Conservation (phyloP, 2,888 invertebrate species). For the Cryptosula pallasiana region DNA sequence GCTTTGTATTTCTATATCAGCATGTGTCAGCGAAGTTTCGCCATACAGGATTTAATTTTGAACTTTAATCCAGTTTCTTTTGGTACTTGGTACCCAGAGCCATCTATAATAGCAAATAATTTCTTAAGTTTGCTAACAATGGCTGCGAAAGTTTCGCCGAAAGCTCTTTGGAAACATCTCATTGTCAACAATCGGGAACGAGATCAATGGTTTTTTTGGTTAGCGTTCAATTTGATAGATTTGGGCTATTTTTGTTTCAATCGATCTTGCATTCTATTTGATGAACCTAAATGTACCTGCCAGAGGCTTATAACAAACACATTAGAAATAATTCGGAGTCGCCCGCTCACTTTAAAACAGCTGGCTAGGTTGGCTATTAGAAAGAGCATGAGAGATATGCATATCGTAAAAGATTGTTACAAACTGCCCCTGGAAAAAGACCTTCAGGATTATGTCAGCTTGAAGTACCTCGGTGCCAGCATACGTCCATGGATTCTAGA, state of each 20-base stretch:
- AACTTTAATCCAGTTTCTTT: too few species aligned
- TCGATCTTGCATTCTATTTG: neutral
- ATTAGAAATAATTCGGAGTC: neutral
- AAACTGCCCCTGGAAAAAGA: neutral
- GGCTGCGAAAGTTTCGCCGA: neutral
- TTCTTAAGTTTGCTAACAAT: neutral
- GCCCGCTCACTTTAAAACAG: neutral
- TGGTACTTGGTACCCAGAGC: too few species aligned
- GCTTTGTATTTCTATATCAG: neutral
- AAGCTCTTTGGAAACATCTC: neutral
- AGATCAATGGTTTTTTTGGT: neutral
- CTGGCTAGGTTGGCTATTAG: neutral
- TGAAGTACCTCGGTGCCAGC: neutral
- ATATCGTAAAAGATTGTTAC: neutral
- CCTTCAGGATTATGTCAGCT: neutral
- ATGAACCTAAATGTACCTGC: neutral
- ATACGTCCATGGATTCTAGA: neutral
- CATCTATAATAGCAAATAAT: too few species aligned
- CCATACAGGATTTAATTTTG: neutral
- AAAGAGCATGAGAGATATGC: neutral
- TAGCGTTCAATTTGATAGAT: neutral
- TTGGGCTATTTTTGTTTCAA: neutral
- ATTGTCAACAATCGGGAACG: neutral
- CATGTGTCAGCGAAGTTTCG: neutral
- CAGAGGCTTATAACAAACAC: neutral